Base-by-base conservation (phyloP, 2,113 vertebrate species). In the Phrynosoma blainvillii region DNA sequence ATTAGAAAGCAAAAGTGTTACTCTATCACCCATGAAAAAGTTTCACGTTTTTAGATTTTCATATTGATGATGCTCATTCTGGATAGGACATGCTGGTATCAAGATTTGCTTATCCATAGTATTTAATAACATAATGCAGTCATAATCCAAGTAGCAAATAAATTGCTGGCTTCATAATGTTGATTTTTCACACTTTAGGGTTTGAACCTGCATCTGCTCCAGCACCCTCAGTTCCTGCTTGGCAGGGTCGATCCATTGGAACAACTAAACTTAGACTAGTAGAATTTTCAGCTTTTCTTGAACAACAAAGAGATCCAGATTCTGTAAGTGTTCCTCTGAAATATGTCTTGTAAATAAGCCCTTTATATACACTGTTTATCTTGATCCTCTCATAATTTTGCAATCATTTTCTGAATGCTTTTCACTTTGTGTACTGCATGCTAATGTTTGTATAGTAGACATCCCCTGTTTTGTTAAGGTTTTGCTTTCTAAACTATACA, bases 171-270 rank as follows among this genome's bases (percentile, higher is more conserved):
- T 87, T 84, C 4, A 88, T 88, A 70, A 90, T 89, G 87, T 66
- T n/a, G n/a, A 42, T 40, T 7, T 1, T 89, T 93, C 85, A 32
- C 91, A 0, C 93, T 96, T 81, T 95, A 99, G 99, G 98, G 89
- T 99, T 99, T 87, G 98, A 99, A 90, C 96, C 98, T 90, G 91
- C 98, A 0, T 95, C 98, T 66, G 97, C 98, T 95, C 98, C 98
- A 89, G 97, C 98, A 54, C 98, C 98, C 86, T 98, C 98, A 0
- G 98, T 98, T 84, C 99, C 99, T 42, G 99, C 98, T 0, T 99
- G 99, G 99, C 99, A 99, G 95, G 99, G 99, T 71, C 98, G 99
- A 86, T 99, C 99, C 12, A 98, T 99, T 80, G 99, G 99, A 87
- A 99, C 99, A 82, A 98, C 98, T 87, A 99, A 99, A 95, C 99